phyloP scores from a whole-genome alignment of 2,797 vertebrate genomes.

The Meriones psammophilus region DNA sequence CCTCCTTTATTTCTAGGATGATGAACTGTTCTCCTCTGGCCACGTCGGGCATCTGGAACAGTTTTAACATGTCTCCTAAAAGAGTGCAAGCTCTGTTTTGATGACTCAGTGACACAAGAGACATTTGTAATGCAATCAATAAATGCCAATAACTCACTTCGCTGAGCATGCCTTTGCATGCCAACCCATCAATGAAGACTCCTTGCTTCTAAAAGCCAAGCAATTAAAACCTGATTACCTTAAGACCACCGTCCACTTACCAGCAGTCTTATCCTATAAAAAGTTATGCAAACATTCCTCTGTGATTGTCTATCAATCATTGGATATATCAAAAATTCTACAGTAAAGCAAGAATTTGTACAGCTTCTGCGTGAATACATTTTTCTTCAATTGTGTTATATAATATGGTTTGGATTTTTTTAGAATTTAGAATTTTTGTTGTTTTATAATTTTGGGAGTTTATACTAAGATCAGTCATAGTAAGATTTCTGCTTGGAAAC shows the following conservation, averaged over 20 bases:
- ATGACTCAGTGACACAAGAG: neutral
- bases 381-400: neutral
- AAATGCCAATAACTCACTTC: conserved; percentile 54
- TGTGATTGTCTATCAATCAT: neutral
- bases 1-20: neutral
- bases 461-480: neutral
- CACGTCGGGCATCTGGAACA: neutral
- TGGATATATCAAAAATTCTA: conserved; percentile 14
- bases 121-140: conserved; percentile 61
- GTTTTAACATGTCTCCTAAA: conserved; percentile 5
- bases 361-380: neutral
- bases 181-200: conserved; percentile 2
- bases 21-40: neutral
- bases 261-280: neutral
- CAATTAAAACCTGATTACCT: conserved; percentile 29
- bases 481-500: neutral
- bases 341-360: neutral
- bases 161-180: conserved; percentile 7
- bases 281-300: neutral
- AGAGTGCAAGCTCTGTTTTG: neutral
- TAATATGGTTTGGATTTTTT: neutral
- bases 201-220: conserved; percentile 53
- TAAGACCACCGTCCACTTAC: neutral
- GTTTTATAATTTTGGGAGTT: neutral
- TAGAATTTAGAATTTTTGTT: neutral